Evolutionary conservation across 2,797 vertebrate genomes (phyloP).

Genomic region (Rhinophrynus dorsalis): DNA sequence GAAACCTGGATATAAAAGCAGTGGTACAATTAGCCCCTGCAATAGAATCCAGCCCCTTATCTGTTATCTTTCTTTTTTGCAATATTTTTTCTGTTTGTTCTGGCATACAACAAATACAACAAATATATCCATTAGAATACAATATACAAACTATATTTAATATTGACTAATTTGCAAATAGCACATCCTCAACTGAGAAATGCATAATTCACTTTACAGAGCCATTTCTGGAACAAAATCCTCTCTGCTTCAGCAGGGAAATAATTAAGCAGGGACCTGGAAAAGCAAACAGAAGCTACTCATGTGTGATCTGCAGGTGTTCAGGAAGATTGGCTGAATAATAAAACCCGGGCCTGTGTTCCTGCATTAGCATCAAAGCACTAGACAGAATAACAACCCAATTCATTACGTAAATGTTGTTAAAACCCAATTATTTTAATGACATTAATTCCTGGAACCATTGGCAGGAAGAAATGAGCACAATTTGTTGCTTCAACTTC

Average conservation of each 20-base stretch:
- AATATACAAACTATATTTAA: background rate
- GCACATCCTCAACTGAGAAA: background rate
- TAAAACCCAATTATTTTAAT: constrained; percentile 48
- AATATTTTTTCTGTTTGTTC: too few relatives aligned
- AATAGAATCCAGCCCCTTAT: too few relatives aligned
- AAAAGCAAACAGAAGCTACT: constrained; percentile 24
- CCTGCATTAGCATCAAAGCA: constrained; percentile 28
- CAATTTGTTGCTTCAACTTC: constrained; percentile 32
- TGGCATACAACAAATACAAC: too few relatives aligned
- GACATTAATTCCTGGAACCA: constrained; percentile 34
- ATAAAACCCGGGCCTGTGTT: constrained; percentile 20
- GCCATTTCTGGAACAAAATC: constrained; percentile 14
- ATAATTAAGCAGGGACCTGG: constrained; percentile 22
- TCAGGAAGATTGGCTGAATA: constrained; percentile 38
- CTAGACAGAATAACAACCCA: constrained; percentile 31
- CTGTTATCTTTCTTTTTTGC: too few relatives aligned
- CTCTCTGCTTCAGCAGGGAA: background rate
- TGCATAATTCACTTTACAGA: constrained; percentile 22
- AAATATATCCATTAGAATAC: too few relatives aligned
- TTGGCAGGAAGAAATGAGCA: constrained; percentile 25
- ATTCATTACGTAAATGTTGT: constrained; percentile 37
- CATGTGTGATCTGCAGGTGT: constrained; percentile 33
- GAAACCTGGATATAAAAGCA: too few relatives aligned
- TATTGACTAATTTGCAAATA: background rate
- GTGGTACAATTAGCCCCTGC: too few relatives aligned